Base-by-base conservation (phyloP, 2,797 vertebrate species). In the Poecilia wingei region DNA sequence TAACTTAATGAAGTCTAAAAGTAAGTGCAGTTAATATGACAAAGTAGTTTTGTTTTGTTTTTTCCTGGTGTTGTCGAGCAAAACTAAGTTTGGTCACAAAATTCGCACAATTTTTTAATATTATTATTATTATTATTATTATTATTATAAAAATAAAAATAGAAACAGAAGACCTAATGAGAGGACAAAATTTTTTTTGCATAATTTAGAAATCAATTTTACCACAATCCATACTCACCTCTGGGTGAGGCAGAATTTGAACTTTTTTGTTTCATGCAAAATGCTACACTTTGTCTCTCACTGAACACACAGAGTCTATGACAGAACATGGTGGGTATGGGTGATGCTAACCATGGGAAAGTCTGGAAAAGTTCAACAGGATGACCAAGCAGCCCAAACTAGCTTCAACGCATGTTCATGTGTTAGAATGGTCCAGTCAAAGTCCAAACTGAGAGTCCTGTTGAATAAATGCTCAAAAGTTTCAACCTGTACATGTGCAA, bases 1-100 rank as follows among this genome's bases (percentile, higher is more conserved):
- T 88, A 91, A 88, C 86, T 91, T 93, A 91, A 92, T 91, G 88
- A 89, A 87, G 85, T 92, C 85, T 84, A 84, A 88, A 90, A 93
- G 81, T 83, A 89, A 74, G 73, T 86, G 76, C 69, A 79, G 77
- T 78, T 85, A 88, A 87, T 69, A 77, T 88, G 83, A 89, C 79
- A 79, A 85, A 78, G 33, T n/a, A 77, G 20, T 64, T 16, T 22
- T 51, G 31, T 51, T 51, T 25, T 41, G 6, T 41, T 41, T 41
- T 41, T 41, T 41, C 6, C 8, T 41, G 6, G 6, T 6, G 76
- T 68, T 73, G 33, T 79, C 36, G 45, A 33, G 66, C 53, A 78
- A 53, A 71, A 72, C 41, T 6, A 22, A 64, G 57, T 31, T 55
- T 39, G 31, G 46, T 33, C 12, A 72, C 1, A n/a, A 43, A 69